These are phyloP conservation scores for Lumbricus terrestris DNA, from an alignment of 2,888 invertebrate species.

Conservation along the genomic window DNA sequence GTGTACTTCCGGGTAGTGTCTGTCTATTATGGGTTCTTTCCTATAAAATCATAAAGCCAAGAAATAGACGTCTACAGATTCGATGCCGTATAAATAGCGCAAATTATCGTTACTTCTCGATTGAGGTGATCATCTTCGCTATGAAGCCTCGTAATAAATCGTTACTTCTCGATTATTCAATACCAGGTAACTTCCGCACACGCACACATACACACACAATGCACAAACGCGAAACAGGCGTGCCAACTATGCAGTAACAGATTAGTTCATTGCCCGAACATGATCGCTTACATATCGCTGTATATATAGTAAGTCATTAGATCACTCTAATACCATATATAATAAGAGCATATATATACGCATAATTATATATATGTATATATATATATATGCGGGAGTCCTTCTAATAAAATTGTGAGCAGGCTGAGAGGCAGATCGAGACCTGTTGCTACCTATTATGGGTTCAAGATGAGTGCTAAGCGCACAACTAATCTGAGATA, in stretches of 20 bases:
- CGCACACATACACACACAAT: neutral
- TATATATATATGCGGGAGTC: neutral
- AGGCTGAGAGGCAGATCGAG: neutral
- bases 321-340: too few relatives aligned
- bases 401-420: neutral
- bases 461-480: neutral
- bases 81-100: accelerated
- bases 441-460: neutral
- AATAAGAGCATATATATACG: too few relatives aligned
- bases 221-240: neutral
- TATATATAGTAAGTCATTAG: neutral
- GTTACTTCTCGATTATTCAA: neutral
- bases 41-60: neutral
- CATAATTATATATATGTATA: too few relatives aligned
- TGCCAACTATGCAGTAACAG: too few relatives aligned
- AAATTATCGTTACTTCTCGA: neutral
- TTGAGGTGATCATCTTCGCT: too few relatives aligned
- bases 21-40: too few relatives aligned
- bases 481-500: neutral
- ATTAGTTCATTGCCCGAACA: neutral
- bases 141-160: too few relatives aligned
- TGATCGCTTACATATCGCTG: neutral
- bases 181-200: neutral
- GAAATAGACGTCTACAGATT: neutral
- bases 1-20: neutral